Conservation (phyloP, 2,113 vertebrate genomes). For the Peromyscus californicus region DNA sequence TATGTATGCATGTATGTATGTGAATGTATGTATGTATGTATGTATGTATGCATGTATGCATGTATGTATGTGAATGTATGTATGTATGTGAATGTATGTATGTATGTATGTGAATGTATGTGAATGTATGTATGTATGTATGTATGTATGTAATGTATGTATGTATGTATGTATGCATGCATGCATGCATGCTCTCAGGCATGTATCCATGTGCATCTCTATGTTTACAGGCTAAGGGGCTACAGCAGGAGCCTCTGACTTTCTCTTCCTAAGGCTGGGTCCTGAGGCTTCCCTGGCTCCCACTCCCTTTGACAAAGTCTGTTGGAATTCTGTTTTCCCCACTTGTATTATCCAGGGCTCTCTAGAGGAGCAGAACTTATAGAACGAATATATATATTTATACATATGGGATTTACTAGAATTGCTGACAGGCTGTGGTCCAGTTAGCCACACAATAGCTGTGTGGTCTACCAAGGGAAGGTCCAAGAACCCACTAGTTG, state of each 20-base stretch:
- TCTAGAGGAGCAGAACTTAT: not conserved
- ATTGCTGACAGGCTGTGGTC: not conserved
- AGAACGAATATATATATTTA: not conserved
- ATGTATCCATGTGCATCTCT: not conserved
- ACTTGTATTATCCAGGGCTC: not conserved
- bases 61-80: not conserved
- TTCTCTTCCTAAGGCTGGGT: not conserved
- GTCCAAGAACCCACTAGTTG: not conserved
- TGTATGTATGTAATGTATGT: not conserved
- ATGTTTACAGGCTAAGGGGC: not conserved
- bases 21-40: not conserved
- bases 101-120: not conserved
- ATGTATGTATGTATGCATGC: too few relatives aligned
- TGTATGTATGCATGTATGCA: not conserved
- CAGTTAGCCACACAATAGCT: not conserved
- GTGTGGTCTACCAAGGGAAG: not conserved
- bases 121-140: not conserved
- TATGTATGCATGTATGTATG: too few relatives aligned
- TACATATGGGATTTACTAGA: not conserved
- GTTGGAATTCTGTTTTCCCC: not conserved
- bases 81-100: not conserved
- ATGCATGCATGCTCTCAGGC: not conserved
- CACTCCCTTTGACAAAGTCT: not conserved
- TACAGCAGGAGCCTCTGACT: not conserved
- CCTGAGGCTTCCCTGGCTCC: not conserved